Base-by-base conservation (phyloP, 2,888 invertebrate species). In the Tipula helvola region DNA sequence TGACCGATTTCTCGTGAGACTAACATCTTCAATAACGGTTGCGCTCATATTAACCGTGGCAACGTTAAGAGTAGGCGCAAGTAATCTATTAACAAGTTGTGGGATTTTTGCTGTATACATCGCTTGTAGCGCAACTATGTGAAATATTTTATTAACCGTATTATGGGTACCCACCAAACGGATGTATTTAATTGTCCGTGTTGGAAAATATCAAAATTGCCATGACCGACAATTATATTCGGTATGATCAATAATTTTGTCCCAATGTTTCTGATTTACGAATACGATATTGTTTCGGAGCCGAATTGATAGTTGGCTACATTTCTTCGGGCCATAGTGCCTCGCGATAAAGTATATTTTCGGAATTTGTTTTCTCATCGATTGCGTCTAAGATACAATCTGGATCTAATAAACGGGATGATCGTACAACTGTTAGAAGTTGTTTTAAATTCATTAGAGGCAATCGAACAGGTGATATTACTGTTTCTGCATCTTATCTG, bases 311-410 rank as follows among this genome's bases (percentile, higher is more conserved):
- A 92, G 1, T 95, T 95, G 41, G 98, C 98, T 86, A 99, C 95
- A 93, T 99, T 99, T 98, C 97, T 89, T 98, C 97, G 0, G 96
- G 94, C 95, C 96, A 91, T 87, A 97, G 91, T 88, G 95, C 93
- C 83, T 98, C 99, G 83, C 99, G 93, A 91, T 98, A 97, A 86
- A 95, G 94, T 87, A 99, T 93, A 88, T 95, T 95, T 91, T 95
- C 95, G 88, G 95, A 95, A 90, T 95, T 95, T 39, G 95, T 96
- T 90, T 96, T 95, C 89, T 96, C 95, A 89, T 97, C 96, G 88
- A 99, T 98, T 86, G 99, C 99, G 92, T 99, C 99, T 18, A 99
- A 93, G 89, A 99, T 94, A 90, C 95, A 94, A 91, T 99, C 98
- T 0, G 99, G 95, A 44, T 96, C 95, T 83, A 99, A 95, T 85